Percentiles rank a stretch among this genome's conserved stretches.
phyloP scores from a whole-genome alignment of 2,113 vertebrate species.

The Catharus fuscescens region DNA sequence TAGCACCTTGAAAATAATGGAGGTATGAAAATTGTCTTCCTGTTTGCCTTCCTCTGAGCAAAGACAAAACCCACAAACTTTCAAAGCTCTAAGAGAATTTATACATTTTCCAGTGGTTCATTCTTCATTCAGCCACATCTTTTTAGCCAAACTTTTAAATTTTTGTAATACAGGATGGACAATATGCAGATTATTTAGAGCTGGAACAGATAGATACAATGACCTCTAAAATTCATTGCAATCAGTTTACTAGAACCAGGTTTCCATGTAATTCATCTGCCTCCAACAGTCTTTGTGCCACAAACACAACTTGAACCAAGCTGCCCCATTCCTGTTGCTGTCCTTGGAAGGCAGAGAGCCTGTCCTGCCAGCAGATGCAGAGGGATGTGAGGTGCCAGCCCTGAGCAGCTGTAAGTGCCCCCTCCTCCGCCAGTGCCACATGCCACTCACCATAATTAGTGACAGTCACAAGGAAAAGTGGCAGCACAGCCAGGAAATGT shows the following conservation, averaged over 20 bases:
- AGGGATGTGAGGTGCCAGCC: not conserved
- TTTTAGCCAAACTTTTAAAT: not conserved
- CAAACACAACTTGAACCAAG: not conserved
- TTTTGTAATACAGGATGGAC: not conserved
- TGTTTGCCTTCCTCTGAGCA: not conserved
- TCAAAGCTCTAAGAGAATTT: not conserved
- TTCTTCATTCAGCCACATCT: not conserved
- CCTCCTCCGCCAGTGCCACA: not conserved
- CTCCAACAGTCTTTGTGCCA: not conserved
- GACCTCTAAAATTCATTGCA: not conserved
- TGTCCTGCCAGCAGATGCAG: constrained; percentile 5
- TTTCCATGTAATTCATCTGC: not conserved
- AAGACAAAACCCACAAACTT: not conserved
- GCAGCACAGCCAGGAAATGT: constrained; percentile 22
- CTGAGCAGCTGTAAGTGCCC: constrained; percentile 39
- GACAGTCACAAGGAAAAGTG: constrained; percentile 5
- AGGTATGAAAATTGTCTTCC: not conserved
- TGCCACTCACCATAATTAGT: constrained; percentile 48
- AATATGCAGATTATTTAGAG: not conserved
- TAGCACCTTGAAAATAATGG: not conserved
- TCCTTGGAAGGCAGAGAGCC: not conserved
- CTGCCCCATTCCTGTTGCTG: not conserved
- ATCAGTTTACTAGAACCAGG: not conserved
- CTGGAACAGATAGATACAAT: not conserved
- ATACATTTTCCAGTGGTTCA: not conserved